Evolutionary conservation across 35 echinoderm and acorn worm species (phyloP).

Genomic region (Lytechinus pictus): DNA sequence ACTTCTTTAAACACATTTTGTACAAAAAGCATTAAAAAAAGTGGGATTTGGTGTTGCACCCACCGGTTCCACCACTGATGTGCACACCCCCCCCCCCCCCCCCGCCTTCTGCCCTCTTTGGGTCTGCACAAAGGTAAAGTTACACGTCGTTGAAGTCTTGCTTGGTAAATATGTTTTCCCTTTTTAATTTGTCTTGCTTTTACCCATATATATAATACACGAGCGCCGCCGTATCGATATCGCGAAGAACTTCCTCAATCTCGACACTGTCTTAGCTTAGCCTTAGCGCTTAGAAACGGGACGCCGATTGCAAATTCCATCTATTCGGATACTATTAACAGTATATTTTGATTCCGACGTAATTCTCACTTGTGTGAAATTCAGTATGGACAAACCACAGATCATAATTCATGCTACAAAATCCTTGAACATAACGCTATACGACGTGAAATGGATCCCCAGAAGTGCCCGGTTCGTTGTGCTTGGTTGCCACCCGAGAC

Average conservation of each 20-base stretch:
- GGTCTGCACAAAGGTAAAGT: too few species aligned
- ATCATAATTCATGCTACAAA: constrained; percentile 85
- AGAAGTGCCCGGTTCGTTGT: constrained; percentile 97
- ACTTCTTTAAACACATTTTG: too few species aligned
- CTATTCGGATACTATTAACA: neutral
- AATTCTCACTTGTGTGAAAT: neutral
- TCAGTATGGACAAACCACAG: constrained; percentile 86
- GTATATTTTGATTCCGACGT: neutral
- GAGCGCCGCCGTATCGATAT: neutral
- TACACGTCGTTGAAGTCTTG: too few species aligned
- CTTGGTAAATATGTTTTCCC: neutral
- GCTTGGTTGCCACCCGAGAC: constrained; percentile 86
- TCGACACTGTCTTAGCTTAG: too few species aligned
- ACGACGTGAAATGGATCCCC: constrained; percentile 91
- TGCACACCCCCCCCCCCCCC: too few species aligned
- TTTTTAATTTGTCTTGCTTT: neutral
- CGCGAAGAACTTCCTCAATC: neutral
- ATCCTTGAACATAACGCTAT: constrained; percentile 85
- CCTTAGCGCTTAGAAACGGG: neutral
- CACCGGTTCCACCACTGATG: too few species aligned
- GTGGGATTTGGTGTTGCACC: too few species aligned
- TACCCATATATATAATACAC: too few species aligned
- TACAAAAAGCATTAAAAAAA: too few species aligned
- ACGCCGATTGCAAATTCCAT: neutral
- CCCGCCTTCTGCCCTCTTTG: too few species aligned